phyloP scores from a whole-genome alignment of 2,888 invertebrate genomes.

The Drosophila phalerata region DNA sequence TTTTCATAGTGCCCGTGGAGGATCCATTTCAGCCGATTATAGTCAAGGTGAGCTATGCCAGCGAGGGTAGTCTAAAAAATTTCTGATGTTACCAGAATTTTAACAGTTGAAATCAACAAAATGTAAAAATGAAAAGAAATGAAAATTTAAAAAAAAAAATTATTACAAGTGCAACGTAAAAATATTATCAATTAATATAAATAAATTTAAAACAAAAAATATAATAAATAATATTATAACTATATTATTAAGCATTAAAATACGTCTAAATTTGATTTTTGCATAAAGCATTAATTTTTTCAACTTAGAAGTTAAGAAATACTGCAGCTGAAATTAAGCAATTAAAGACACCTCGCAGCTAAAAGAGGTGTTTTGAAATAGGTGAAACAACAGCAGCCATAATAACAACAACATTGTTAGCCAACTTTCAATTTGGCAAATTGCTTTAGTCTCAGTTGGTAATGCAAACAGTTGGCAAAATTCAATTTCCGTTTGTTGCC shows the following conservation, averaged over 20 bases:
- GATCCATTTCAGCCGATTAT: slow-evolving; percentile 94
- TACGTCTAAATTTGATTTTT: neutral
- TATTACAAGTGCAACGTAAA: too few species aligned
- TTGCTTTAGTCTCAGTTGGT: slow-evolving; percentile 23
- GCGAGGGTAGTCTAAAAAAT: neutral
- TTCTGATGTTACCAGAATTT: too few species aligned
- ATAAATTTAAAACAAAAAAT: neutral
- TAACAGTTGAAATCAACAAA: neutral
- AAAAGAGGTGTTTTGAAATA: slow-evolving; percentile 5
- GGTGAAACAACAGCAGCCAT: slow-evolving; percentile 9
- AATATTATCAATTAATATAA: too few species aligned
- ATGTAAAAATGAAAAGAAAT: too few species aligned
- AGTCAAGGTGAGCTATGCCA: slow-evolving; percentile 89
- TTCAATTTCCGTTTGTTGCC: slow-evolving; percentile 37
- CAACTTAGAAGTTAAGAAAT: neutral
- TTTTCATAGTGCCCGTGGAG: slow-evolving; percentile 95
- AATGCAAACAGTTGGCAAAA: slow-evolving; percentile 33
- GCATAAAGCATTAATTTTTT: neutral
- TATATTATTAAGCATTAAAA: neutral
- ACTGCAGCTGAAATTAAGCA: neutral
- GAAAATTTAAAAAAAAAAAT: too few species aligned
- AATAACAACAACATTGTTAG: slow-evolving; percentile 23
- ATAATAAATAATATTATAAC: too few species aligned
- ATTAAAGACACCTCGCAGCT: slow-evolving; percentile 4
- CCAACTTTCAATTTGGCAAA: slow-evolving; percentile 53